Evolutionary conservation across 2,797 vertebrate species (phyloP).

Genomic region (Balearica regulorum): DNA sequence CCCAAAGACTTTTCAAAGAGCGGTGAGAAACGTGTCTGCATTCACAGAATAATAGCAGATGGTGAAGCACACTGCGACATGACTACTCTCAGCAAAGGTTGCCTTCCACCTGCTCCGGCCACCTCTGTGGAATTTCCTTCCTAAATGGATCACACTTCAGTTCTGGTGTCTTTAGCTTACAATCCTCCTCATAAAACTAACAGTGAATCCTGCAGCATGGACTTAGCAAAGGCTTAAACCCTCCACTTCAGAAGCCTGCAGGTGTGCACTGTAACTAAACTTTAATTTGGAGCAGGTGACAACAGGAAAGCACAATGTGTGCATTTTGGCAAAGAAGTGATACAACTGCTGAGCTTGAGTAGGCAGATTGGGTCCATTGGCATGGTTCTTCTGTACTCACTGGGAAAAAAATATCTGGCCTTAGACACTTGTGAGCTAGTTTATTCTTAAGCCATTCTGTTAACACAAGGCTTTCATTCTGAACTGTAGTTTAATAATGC

Average conservation of each 20-base stretch:
- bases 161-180: background rate
- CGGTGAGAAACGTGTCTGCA: background rate
- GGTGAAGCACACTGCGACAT: background rate
- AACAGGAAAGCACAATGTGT: background rate
- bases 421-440: background rate
- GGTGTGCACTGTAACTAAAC: background rate
- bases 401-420: background rate
- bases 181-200: background rate
- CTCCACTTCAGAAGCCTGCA: background rate
- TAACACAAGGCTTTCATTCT: background rate
- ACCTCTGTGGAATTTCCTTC: background rate
- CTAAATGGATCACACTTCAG: background rate
- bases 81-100: background rate
- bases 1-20: background rate
- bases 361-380: background rate
- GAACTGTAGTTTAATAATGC: background rate
- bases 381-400: background rate
- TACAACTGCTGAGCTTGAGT: background rate
- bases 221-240: background rate
- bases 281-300: background rate
- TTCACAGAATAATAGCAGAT: background rate
- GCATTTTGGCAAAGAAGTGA: background rate
- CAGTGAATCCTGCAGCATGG: background rate
- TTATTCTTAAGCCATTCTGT: background rate
- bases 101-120: background rate